Base-by-base conservation (phyloP, 2,888 invertebrate species). In the Chouioia cunea region DNA sequence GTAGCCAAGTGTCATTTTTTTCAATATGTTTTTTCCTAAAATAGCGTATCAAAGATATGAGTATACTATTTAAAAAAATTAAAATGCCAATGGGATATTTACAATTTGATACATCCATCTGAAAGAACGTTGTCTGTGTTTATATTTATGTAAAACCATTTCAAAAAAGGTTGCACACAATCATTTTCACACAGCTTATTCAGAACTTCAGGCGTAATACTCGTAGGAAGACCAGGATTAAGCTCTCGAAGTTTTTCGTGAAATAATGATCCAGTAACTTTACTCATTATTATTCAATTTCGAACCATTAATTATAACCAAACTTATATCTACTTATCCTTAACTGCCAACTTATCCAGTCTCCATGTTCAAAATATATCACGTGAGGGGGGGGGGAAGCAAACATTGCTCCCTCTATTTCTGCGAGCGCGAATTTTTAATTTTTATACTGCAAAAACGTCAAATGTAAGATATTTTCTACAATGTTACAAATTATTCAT, bases 111-210 rank as follows among this genome's bases (percentile, higher is more conserved):
- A 70, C 83, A 82, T 46, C 80, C 81, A 10, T 79, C 76, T 14
- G 79, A 73, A 0, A 85, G 71, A 71, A 83, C 69, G 75, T 85
- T 85, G n/a, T 79, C 76, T 2, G 46, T 47, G 58, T 73, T 80
- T 14, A 85, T 75, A 66, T 83, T 80, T 8, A 76, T 63, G 65
- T 77, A 79, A 65, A 85, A 84, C 85, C 85, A 85, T 52, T 80
- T 77, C 20, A 85, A 73, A 74, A 85, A 85, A 12, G 80, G 80
- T 71, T 83, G 81, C 0, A 78, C 71, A 6, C 43, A 56, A 43
- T 80, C 65, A 66, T 82, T 77, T 15, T 81, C 75, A 60, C 82
- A 85, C 62, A 80, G 52, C 64, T 80, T 79, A 58, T 77, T 76
- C 12, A 85, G 74, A 16, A 79, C 60, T 62, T 81, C 80, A 6